Conservation (phyloP, 2,797 vertebrate genomes). For the Coregonus suidteri region DNA sequence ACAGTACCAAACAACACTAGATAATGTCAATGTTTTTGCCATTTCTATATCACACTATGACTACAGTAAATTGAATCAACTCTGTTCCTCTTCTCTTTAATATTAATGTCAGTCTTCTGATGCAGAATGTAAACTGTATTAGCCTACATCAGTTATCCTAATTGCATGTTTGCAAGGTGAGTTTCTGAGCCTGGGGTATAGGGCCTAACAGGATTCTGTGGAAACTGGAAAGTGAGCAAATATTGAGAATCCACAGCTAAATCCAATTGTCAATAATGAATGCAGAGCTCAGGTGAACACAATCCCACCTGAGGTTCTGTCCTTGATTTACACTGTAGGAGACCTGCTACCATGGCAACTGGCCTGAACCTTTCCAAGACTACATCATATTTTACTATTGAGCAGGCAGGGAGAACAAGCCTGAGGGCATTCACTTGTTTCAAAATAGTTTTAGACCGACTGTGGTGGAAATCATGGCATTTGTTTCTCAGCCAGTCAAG, state of each 20-base stretch:
- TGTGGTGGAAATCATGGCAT: not conserved
- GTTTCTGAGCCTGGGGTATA: too few species aligned
- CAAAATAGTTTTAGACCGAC: not conserved
- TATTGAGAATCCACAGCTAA: not conserved
- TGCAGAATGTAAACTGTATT: not conserved
- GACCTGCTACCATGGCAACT: constrained; percentile 43
- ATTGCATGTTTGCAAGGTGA: too few species aligned
- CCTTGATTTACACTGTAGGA: constrained; percentile 12
- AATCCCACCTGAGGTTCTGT: constrained; percentile 29
- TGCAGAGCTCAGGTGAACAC: constrained; percentile 19
- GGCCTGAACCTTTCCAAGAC: constrained; percentile 8
- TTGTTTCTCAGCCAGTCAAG: not conserved
- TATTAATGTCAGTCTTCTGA: not conserved
- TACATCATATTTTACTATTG: constrained; percentile 22
- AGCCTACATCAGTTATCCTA: not conserved
- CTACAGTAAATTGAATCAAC: not conserved
- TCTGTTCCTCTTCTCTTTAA: not conserved
- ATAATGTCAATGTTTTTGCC: not conserved
- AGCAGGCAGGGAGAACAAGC: not conserved
- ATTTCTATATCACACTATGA: not conserved
- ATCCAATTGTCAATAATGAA: not conserved
- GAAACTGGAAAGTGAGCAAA: not conserved
- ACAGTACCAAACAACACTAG: not conserved
- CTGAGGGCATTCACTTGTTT: not conserved
- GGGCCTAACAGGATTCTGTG: not conserved